Evolutionary conservation across 2,888 invertebrate species (phyloP), one percentile per base, ranked within the genome.

Genomic region (Adelphocoris suturalis): DNA sequence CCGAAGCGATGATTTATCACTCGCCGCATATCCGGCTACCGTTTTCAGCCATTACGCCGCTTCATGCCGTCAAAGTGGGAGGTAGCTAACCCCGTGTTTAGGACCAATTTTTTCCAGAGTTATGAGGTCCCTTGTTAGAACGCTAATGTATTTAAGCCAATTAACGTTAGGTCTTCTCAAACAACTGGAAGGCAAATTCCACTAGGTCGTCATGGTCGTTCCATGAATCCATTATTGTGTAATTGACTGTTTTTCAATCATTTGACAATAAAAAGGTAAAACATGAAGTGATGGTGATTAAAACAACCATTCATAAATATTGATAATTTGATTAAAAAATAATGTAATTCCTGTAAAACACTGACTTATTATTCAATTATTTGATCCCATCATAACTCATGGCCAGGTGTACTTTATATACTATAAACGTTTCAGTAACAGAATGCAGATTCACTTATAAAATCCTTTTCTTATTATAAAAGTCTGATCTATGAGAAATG

Each of bases 41-140:
- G 88, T 88, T 76, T 88, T 88, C 88, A 78, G 27, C 88, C 88
- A 88, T 88, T 88, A 88, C 88, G 88, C 88, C 37, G 52, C 78
- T 78, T 61, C 61, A 80, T 61, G 78, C 88, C 88, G 52, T 88
- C 88, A 88, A 88, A 88, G 88, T 88, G 88, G 88, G 88, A 88
- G 88, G 88, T 78, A 88, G 88, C 52, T 23, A 75, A 88, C 76
- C 88, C 88, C 88, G 78, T 88, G 88, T 76, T 88, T 88, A 88
- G 78, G 80, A 80, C 78, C 80, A 76, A 88, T 88, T 88, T 88
- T 88, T 88, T 37, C 55, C 78, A 47, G 47, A 88, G 78, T 88
- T 88, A 88, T 52, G 88, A 80, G 55, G 88, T 48, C 52, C 80
- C 76, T 88, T 80, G 76, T 88, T 88, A 88, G 78, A 52, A 88